These are phyloP conservation scores for Pygocentrus nattereri DNA, from an alignment of 2,797 vertebrate species.

Conservation along the genomic window DNA sequence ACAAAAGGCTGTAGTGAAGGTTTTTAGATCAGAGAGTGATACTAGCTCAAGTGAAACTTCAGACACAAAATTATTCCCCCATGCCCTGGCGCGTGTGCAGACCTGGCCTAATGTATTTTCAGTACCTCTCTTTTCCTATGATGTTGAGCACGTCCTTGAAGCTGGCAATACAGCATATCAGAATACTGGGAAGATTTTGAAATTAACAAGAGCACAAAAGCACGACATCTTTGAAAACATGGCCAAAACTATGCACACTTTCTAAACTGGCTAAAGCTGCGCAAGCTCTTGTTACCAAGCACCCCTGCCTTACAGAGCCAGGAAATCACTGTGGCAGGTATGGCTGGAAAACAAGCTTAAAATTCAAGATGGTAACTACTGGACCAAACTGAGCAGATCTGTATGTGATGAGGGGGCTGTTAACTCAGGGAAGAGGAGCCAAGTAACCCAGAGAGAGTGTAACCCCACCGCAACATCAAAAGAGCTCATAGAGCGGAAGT, in stretches of 20 bases:
- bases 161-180: conserved; percentile 5
- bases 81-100: background rate
- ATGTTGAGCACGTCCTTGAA: conserved; percentile 9
- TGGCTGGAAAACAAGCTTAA: conserved; percentile 31
- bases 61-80: background rate
- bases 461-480: conserved; percentile 33
- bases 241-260: conserved; percentile 10
- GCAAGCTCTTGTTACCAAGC: conserved; percentile 34
- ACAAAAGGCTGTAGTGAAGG: conserved; percentile 26
- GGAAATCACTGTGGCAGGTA: conserved; percentile 34
- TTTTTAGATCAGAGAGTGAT: conserved; percentile 5
- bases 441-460: background rate
- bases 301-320: conserved; percentile 34
- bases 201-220: conserved; percentile 31
- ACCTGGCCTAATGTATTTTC: conserved; percentile 28
- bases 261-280: conserved; percentile 22
- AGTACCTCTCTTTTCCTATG: conserved; percentile 13
- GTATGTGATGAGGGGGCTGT: conserved; percentile 39
- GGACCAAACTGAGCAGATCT: conserved; percentile 25
- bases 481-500: conserved; percentile 13
- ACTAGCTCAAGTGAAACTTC: conserved; percentile 12
- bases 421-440: conserved; percentile 12
- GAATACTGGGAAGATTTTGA: background rate
- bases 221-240: conserved; percentile 21
- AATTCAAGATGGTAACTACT: conserved; percentile 44